A percentile compares a stretch with the other conserved stretches of the same genome.
Conservation (phyloP, 2,113 vertebrate species). For the Pipra filicauda region DNA sequence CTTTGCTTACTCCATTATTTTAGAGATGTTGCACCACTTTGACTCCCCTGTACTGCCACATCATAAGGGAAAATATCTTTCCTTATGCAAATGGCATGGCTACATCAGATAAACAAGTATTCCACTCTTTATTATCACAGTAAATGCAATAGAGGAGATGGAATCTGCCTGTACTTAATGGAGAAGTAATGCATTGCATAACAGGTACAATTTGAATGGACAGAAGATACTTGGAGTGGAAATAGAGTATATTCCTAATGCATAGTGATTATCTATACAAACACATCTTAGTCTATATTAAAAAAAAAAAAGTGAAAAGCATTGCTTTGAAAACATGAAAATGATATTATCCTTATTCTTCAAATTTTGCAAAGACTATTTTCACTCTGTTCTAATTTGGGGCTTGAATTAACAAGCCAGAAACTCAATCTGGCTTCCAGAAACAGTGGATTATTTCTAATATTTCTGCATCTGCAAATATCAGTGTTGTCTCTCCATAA, state of each 20-base stretch:
- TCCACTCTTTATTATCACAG: not conserved
- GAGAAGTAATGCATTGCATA: not conserved
- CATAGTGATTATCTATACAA: not conserved
- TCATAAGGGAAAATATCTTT: not conserved
- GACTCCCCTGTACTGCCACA: not conserved
- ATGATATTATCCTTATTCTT: not conserved
- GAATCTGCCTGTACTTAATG: not conserved
- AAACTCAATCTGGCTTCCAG: not conserved
- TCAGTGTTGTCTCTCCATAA: not conserved
- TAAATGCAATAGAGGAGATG: not conserved
- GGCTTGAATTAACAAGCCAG: not conserved
- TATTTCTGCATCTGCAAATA: not conserved
- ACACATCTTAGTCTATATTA: not conserved
- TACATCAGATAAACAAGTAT: not conserved
- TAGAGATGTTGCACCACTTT: not conserved
- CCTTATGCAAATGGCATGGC: not conserved
- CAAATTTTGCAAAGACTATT: not conserved
- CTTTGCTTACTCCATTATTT: conserved; percentile 18
- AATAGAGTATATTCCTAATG: not conserved
- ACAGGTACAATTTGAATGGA: not conserved
- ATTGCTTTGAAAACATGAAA: not conserved
- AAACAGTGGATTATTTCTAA: not conserved
- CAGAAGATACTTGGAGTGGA: not conserved
- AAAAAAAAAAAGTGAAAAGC: not conserved
- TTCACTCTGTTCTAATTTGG: not conserved